These are phyloP conservation scores for Eolophus roseicapilla DNA, from an alignment of 2,113 vertebrate species.

Conservation along the genomic window DNA sequence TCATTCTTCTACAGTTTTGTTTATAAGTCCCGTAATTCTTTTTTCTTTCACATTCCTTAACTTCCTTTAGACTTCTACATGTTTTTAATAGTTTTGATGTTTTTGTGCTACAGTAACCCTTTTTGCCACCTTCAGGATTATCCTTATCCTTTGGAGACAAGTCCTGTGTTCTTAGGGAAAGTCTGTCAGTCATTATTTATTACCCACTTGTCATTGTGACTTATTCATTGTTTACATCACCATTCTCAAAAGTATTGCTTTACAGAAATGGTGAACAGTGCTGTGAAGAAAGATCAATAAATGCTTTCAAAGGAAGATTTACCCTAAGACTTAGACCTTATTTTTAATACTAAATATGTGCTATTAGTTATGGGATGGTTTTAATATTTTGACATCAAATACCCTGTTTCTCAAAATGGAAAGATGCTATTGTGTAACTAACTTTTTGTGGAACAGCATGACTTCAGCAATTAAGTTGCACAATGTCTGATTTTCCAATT, in stretches of 20 bases:
- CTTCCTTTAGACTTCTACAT: not conserved
- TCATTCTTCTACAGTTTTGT: not conserved
- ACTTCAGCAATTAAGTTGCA: not conserved
- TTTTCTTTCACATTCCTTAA: not conserved
- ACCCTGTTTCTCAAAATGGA: not conserved
- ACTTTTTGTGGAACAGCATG: not conserved
- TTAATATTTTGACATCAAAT: constrained; percentile 29
- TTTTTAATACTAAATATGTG: constrained; percentile 48
- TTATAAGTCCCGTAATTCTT: not conserved
- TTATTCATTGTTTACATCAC: constrained; percentile 69
- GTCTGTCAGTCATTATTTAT: constrained; percentile 62
- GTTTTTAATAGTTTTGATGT: not conserved
- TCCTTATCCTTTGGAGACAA: constrained; percentile 2
- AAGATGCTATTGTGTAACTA: not conserved
- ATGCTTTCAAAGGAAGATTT: constrained; percentile 64
- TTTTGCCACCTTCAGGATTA: constrained; percentile 9
- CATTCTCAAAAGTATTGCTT: constrained; percentile 55
- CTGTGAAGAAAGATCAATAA: constrained; percentile 60
- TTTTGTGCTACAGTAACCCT: not conserved
- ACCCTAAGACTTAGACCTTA: constrained; percentile 1
- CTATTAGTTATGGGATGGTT: constrained; percentile 4
- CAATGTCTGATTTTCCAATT: not conserved
- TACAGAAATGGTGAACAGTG: constrained; percentile 51
- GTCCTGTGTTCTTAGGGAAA: constrained; percentile 11
- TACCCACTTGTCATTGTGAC: constrained; percentile 55